A percentile compares a stretch with the other conserved stretches of the same genome.
Evolutionary conservation across 2,888 invertebrate species (phyloP).

Genomic region (Pterostichus madidus): DNA sequence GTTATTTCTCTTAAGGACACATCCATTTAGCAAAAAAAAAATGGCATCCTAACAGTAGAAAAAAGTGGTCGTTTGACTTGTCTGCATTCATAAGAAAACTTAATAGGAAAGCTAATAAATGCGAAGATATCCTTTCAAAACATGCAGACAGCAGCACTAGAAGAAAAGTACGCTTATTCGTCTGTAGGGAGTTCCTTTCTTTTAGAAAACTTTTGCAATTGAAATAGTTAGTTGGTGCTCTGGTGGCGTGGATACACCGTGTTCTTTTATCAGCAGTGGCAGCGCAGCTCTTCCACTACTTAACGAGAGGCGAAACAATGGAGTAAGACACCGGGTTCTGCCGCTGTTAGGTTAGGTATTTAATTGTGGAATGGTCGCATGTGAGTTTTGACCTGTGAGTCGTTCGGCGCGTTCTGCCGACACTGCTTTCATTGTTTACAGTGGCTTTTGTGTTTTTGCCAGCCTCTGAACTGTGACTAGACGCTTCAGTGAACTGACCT

Average conservation of each 20-base stretch:
- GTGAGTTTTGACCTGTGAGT: conserved; percentile 6
- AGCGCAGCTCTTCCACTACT: background rate
- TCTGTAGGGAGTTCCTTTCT: conserved; percentile 47
- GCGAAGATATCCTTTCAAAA: conserved; percentile 39
- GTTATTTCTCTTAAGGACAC: no score
- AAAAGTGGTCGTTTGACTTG: conserved; percentile 7
- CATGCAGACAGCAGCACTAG: conserved; percentile 24
- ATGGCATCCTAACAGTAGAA: background rate
- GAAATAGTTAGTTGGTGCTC: conserved; percentile 61
- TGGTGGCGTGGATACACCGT: background rate
- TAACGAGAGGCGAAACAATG: conserved; percentile 31
- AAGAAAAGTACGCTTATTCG: conserved; percentile 40
- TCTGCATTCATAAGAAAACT: conserved; percentile 9
- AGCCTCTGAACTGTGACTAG: conserved; percentile 12
- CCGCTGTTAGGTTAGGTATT: conserved; percentile 39
- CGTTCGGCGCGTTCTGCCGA: conserved; percentile 17
- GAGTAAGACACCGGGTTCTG: background rate
- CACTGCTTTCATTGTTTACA: conserved; percentile 51
- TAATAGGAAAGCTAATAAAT: conserved; percentile 11
- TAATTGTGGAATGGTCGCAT: conserved; percentile 54
- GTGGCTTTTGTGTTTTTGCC: conserved; percentile 58
- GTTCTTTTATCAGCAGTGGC: conserved; percentile 15
- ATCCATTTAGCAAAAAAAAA: no score
- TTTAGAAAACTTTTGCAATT: conserved; percentile 61
- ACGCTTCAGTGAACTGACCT: conserved; percentile 46